Base-by-base conservation (phyloP, 2,113 vertebrate species). In the Pollimyrus isidori region DNA sequence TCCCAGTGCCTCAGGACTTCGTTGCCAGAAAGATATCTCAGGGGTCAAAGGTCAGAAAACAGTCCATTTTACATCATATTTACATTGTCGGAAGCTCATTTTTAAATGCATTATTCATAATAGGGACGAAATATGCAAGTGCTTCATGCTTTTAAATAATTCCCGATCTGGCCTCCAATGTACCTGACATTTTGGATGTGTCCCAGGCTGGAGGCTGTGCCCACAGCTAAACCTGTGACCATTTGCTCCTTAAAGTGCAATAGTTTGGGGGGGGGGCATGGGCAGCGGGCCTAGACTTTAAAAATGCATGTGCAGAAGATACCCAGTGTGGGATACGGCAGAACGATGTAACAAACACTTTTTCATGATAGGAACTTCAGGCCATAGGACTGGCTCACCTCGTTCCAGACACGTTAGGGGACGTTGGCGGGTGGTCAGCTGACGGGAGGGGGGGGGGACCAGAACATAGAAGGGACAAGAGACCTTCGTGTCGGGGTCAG, bases 101-200 rank as follows among this genome's bases (percentile, higher is more conserved):
- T 95, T 90, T 88, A 92, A 93, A 95, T 96, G 92, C 95, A 96
- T 96, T 95, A 96, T 96, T 94, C 90, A 96, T 94, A 93, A 90
- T 45, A 7, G 93, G 95, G 95, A 52, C 94, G 94, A 96, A 96
- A 95, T 94, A 92, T 94, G 95, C 94, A 73, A 93, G 92, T 92
- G 92, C 91, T 95, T 93, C 93, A 90, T 35, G 86, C 92, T 93
- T 92, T 93, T 93, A 91, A 92, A 92, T 93, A 91, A 93, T 92
- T 92, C 90, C 90, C 19, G 85, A 85, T 58, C 45, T 89, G 19
- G 87, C 92, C 88, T 87, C 46, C 87, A 30, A 89, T 92, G 89
- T 56, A 85, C 91, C 83, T 80, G 45, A 89, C 62, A 50, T 88
- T 91, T 56, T n/a, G 87, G 90, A 92, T 92, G 89, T 69, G 73